phyloP scores from a whole-genome alignment of 37 sponge, comb jelly and placozoan genomes.

The Beroe forskalii region DNA sequence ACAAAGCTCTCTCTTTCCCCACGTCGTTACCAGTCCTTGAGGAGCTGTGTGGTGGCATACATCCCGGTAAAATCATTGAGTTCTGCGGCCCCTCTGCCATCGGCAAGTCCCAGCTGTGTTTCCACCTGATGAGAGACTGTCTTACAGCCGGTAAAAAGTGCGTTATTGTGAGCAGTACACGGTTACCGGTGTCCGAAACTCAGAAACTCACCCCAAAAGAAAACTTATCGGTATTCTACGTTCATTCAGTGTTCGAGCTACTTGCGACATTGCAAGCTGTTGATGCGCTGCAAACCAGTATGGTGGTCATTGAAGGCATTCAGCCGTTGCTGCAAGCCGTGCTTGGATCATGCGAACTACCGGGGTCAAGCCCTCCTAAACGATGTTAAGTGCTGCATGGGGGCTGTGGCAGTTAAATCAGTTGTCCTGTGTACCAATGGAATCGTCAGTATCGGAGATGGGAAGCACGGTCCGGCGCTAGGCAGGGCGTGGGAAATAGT shows the following conservation, averaged over 20 bases:
- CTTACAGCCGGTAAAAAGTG: neutral
- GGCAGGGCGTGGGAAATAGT: slow-evolving; percentile 23
- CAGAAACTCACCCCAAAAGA: neutral
- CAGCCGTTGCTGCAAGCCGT: slow-evolving; percentile 20
- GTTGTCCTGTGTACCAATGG: slow-evolving; percentile 43
- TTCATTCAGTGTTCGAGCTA: slow-evolving; percentile 15
- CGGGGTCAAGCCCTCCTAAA: slow-evolving; percentile 31
- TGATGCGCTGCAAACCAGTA: neutral
- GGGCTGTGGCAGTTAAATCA: neutral
- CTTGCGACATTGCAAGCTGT: neutral
- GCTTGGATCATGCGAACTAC: slow-evolving; percentile 5
- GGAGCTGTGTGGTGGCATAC: slow-evolving; percentile 8
- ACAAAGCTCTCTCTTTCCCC: neutral
- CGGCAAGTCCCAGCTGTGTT: neutral
- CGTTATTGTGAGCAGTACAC: neutral
- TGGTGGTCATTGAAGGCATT: slow-evolving; percentile 25
- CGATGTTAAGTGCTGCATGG: slow-evolving; percentile 15
- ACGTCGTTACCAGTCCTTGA: slow-evolving; percentile 40
- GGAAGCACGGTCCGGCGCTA: slow-evolving; percentile 34
- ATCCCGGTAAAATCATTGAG: slow-evolving; percentile 48
- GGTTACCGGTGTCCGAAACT: neutral
- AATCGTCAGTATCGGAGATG: slow-evolving; percentile 34
- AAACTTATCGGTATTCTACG: neutral
- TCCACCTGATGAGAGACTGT: slow-evolving; percentile 18
- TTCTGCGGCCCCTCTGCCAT: slow-evolving; percentile 28